Percentiles rank a stretch among this genome's conserved stretches.
Evolutionary conservation across 2,888 invertebrate species (phyloP).

Genomic region (Frankliniella fusca): DNA sequence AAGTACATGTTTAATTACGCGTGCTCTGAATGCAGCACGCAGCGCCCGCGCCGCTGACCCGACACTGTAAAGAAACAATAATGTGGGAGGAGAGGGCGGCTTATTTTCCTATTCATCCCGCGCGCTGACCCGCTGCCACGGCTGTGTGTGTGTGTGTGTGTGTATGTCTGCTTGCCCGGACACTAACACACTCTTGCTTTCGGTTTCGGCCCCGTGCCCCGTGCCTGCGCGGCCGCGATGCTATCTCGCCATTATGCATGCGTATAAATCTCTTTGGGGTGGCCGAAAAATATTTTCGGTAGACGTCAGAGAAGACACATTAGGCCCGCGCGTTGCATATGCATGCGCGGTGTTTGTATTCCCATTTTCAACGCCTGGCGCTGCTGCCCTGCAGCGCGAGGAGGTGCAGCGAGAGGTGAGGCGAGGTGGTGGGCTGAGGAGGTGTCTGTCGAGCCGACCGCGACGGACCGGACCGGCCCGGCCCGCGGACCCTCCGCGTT

Average conservation of each 20-base stretch:
- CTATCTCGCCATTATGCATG: not conserved
- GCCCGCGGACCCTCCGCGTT: too few relatives aligned
- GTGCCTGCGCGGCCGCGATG: not conserved
- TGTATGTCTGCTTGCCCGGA: not conserved
- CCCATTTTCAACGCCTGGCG: constrained; percentile 11
- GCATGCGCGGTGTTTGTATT: constrained; percentile 18
- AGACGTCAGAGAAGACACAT: not conserved
- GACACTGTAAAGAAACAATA: not conserved
- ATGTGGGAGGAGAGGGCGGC: too few relatives aligned
- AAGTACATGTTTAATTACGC: not conserved
- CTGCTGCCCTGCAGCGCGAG: not conserved
- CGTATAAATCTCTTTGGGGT: not conserved
- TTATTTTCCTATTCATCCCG: too few relatives aligned
- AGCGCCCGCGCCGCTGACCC: not conserved
- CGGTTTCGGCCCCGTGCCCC: too few relatives aligned
- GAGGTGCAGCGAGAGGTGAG: not conserved
- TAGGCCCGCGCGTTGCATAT: not conserved
- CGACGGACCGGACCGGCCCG: too few relatives aligned
- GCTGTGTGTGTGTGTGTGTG: not conserved
- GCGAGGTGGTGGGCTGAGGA: too few relatives aligned
- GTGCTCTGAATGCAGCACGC: not conserved
- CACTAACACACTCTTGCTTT: too few relatives aligned
- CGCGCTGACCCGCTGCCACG: not conserved
- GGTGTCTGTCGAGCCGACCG: too few relatives aligned
- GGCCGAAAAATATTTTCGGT: not conserved